Base-by-base conservation (phyloP, 2,888 invertebrate genomes). In the Zygaena filipendulae region DNA sequence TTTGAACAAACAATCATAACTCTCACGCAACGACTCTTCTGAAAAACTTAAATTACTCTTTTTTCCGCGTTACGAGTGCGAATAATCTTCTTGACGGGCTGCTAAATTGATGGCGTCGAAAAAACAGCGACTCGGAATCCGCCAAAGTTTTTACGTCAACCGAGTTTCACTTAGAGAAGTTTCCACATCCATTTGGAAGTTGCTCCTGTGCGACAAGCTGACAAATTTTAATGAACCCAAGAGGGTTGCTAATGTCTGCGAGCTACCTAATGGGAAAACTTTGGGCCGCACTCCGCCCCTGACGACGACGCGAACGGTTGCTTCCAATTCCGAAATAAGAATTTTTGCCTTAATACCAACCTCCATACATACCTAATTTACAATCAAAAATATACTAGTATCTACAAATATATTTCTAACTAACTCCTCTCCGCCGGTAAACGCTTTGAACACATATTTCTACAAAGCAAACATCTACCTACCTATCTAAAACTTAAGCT, bases 161-260 rank as follows among this genome's bases (percentile, higher is more conserved):
- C 68, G 59, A 68, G 72, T 74, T 77, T 77, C 79, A 77, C 77
- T 79, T 77, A 74, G 47, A 60, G 59, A 74, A 77, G 75, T 79
- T 77, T 68, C 59, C 59, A 74, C 77, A 77, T 77, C 75, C 71
- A 79, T 75, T 77, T 62, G 56, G 56, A 75, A 77, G 72, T 79
- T 75, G 49, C 48, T 60, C 66, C 57, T 67, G 59, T 67, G 67
- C 71, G 74, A 64, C 68, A 68, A 63, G 64, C 72, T 77, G 79
- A 79, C 79, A 79, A 79, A 79, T 77, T 77, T 74, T 79, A 79
- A 79, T 77, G 79, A 79, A 68, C 68, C 67, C 68, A 59, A 66
- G 75, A 68, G 75, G 64, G 64, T 56, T 66, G 72, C 70, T 77
- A 77, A 79, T 75, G 77, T 74, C 74, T 67, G 56, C 60, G 60